A percentile compares a stretch with the other conserved stretches of the same genome.
Evolutionary conservation across 2,113 vertebrate genomes (phyloP).

Genomic region (Sinocyclocheilus anshuiensis): DNA sequence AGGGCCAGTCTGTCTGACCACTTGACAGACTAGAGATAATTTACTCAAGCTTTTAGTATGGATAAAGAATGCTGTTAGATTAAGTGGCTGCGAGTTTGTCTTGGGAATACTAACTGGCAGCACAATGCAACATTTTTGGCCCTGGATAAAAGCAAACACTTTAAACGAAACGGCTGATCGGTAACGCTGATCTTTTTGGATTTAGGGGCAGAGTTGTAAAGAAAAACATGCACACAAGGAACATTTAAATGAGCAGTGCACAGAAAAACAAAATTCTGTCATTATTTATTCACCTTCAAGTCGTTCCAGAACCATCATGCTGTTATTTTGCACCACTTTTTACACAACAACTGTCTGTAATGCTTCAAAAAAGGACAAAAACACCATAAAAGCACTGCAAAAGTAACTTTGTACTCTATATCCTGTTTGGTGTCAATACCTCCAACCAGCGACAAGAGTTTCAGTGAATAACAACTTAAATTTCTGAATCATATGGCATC

Average conservation of each 20-base stretch:
- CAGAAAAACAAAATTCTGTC: not conserved
- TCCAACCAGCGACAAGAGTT: not conserved
- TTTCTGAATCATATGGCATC: not conserved
- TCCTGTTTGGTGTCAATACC: not conserved
- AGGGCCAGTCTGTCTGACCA: slow-evolving; percentile 80
- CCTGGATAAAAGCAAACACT: slow-evolving; percentile 1
- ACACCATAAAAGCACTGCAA: not conserved
- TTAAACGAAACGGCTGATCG: slow-evolving; percentile 8
- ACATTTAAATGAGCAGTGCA: not conserved
- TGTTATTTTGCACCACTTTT: not conserved
- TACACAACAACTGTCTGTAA: not conserved
- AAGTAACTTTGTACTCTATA: not conserved
- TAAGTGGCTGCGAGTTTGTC: slow-evolving; percentile 67
- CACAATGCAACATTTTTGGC: slow-evolving; percentile 57
- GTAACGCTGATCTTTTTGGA: slow-evolving; percentile 18
- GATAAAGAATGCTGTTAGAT: slow-evolving; percentile 66
- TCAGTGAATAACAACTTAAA: not conserved
- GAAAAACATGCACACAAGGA: not conserved
- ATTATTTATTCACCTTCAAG: slow-evolving; percentile 10
- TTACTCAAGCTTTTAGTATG: slow-evolving; percentile 68
- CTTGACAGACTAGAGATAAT: slow-evolving; percentile 75
- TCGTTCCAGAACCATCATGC: not conserved
- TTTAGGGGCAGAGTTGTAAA: not conserved
- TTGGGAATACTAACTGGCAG: slow-evolving; percentile 67
- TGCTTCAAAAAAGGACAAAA: not conserved